Conservation (phyloP, 2,888 invertebrate species). For the Rhodophaea formosa region DNA sequence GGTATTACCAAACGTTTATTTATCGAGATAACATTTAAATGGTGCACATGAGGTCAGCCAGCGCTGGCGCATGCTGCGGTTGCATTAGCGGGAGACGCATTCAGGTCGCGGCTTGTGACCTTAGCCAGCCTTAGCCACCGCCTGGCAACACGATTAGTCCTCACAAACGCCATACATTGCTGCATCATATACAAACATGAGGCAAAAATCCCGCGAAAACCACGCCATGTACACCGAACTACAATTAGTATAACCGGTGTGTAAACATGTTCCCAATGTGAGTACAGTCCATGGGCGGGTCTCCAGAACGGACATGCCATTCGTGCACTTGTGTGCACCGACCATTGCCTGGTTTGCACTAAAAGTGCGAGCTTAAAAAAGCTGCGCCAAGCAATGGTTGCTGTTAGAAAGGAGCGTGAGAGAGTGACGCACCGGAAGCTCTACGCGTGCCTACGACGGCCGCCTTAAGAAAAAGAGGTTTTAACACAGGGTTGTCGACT, state of each 20-base stretch:
- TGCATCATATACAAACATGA: background rate
- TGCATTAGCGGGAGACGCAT: background rate
- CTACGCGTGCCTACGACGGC: conserved; percentile 31
- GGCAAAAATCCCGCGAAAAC: background rate
- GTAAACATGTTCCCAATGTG: background rate
- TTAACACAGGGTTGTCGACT: background rate
- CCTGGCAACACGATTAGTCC: background rate
- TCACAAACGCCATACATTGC: background rate
- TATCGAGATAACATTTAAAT: background rate
- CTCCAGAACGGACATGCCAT: conserved; percentile 42
- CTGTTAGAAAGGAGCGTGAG: conserved; percentile 35
- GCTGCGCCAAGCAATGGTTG: conserved; percentile 28
- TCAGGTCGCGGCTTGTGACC: background rate
- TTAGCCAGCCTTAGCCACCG: background rate
- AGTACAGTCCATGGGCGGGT: background rate
- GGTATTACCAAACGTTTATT: background rate
- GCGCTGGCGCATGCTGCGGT: background rate
- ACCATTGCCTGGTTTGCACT: conserved; percentile 26
- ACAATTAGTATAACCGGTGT: background rate
- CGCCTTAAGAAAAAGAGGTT: conserved; percentile 11
- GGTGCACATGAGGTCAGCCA: background rate
- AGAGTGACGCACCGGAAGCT: conserved; percentile 43
- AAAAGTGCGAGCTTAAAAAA: conserved; percentile 22
- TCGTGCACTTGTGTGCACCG: conserved; percentile 27
- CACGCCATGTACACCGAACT: background rate